Base-by-base conservation (phyloP, 2,888 invertebrate genomes). In the Drosophila tanythrix region DNA sequence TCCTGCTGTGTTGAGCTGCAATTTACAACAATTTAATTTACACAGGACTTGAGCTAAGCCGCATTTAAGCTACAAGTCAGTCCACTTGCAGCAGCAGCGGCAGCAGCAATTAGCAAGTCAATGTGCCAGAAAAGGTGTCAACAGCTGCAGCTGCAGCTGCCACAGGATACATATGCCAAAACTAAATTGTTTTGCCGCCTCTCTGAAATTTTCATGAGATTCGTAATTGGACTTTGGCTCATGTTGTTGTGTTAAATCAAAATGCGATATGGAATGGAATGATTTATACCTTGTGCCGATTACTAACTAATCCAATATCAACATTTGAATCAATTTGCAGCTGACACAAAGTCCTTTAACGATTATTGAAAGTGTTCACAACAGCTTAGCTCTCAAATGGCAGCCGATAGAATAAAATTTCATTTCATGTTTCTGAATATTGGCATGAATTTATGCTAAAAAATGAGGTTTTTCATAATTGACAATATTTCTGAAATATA, bases 21-120 rank as follows among this genome's bases (percentile, higher is more conserved):
- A 75, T 75, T 87, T 87, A 76, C 76, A 83, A 83, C 74, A 83
- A 89, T 83, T 87, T 89, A 71, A 83, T 89, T 86, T 89, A 56
- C 81, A 86, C 74, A 75, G 64, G 60, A 77, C 71, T 75, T 58
- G 58, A 60, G 61, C 53, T 74, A 70, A 80, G 86, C 70, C 57
- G 46, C 74, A 53, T 63, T 61, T 64, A 62, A 67, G 66, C 67
- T 57, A 53, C 57, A 65, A 79, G 56, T 71, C 50, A 50, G 59
- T 3, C 25, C 11, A 31, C 38, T 25, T 33, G 46, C 27, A 35
- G 43, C 57, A 43, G 31, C 31, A 27, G 27, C 27, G 2, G 29
- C 29, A 31, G 53, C 38, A 40, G 71, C 80, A 78, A 76, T 78
- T 78, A 80, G 77, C 63, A 70, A 75, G 76, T 78, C 80, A 79